Evolutionary conservation across 2,888 invertebrate species (phyloP), one percentile per base, ranked within the genome.

Genomic region (Machimus rusticus): DNA sequence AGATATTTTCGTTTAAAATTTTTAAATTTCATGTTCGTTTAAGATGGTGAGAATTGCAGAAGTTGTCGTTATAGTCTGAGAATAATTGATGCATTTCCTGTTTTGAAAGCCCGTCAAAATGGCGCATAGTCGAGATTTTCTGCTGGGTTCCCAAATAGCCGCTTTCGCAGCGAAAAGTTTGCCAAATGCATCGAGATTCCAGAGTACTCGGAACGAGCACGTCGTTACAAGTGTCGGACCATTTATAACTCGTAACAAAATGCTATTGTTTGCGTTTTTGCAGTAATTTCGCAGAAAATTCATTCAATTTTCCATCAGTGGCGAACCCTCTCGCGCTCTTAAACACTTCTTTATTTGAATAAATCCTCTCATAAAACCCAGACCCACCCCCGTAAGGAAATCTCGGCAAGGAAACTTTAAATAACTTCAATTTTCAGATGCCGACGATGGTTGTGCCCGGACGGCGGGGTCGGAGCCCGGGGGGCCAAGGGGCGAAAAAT

Each of bases 201-300:
- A 12, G n/a, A 37, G 19, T 16, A 14, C 14, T 28, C 14, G 34
- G 12, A 34, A 23, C 23, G 46, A 37, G 84, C 37, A 39, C 37
- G 57, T 84, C 84, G 37, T 74, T 66, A 84, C 84, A 84, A 84
- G 74, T 84, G 84, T 39, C 34, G 84, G 51, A 84, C 84, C 84
- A 84, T 84, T 84, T 84, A 84, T 84, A 84, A 84, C 84, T 84
- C 84, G 74, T 84, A 84, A 84, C 84, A 84, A 84, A 84, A 28
- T 84, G 84, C 84, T 84, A 84, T 84, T 84, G 37, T 84, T 66
- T 66, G 84, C 74, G 84, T 84, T 84, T 84, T 84, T 74, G 74
- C 43, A 66, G 84, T 84, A 84, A 84, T 84, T 84, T 84, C 23
- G 37, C 84, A 84, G 84, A 84, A 84, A 84, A 84, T 84, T 84